Evolutionary conservation across 2,113 vertebrate genomes (phyloP), one percentile per base, ranked within the genome.

Genomic region (Sitta europaea): DNA sequence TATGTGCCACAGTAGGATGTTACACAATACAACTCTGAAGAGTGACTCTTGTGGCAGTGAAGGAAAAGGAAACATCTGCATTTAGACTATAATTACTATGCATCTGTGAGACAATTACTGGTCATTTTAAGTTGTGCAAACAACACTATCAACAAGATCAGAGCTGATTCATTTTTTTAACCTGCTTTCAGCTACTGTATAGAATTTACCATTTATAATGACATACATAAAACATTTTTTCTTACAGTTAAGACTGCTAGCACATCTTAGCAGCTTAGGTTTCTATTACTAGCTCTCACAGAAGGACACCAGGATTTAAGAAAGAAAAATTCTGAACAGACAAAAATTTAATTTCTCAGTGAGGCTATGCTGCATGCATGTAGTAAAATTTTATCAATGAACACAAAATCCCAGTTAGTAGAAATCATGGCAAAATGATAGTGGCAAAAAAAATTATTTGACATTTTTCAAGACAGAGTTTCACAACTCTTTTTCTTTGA

Each of bases 61-160:
- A 97, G 96, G 95, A 97, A 97, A 92, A 95, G 97, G 97, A 97
- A 97, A 95, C 95, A 96, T 96, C 95, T 97, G 97, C 95, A 86
- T 78, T 93, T 91, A 87, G 74, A 51, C 57, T 55, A 40, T 74
- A 90, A 90, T 93, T 80, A 77, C 88, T 92, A 35, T n/a, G 36
- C 63, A 71, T 93, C 83, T 89, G 53, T 42, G 54, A 94, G 90
- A 96, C 91, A 96, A 96, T 92, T 81, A 54, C 45, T 95, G 70
- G 85, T 53, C 92, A 86, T 92, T 89, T 81, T 71, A 55, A 91
- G 47, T 68, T 81, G 58, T 55, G 75, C 57, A 88, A 70, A 92
- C 53, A 83, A 7, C 48, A 75, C 40, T 58, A 86, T 54, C 71
- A 68, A 71, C 18, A 92, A 84, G 78, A 88, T 82, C 73, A 90